A percentile compares a stretch with the other conserved stretches of the same genome.
Conservation (phyloP, 2,888 invertebrate species). For the Amblyteles armatorius region DNA sequence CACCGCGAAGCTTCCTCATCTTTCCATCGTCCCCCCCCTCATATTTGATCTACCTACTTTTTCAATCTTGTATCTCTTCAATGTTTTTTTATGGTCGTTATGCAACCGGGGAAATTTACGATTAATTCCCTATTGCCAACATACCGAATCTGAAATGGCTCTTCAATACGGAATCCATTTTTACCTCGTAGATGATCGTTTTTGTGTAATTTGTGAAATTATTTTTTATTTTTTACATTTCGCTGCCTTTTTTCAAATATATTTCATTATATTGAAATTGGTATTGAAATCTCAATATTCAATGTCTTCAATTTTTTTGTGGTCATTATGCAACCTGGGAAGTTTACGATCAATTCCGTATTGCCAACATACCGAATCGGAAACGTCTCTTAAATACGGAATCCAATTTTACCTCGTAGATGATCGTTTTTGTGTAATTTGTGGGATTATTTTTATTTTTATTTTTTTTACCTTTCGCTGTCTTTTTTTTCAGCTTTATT, state of each 20-base stretch:
- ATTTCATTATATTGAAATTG: too few species aligned
- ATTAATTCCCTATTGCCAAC: too few species aligned
- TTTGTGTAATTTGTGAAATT: not conserved
- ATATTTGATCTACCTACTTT: not conserved
- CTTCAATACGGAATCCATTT: too few species aligned
- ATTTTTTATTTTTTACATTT: not conserved
- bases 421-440: constrained; percentile 6
- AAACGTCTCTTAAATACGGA: too few species aligned
- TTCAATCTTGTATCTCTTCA: not conserved
- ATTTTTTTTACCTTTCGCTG: not conserved
- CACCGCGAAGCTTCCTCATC: constrained; percentile 53
- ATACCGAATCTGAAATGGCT: too few species aligned
- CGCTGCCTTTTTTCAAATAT: not conserved
- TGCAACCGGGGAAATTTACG: too few species aligned
- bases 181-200: not conserved
- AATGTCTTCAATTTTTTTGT: not conserved
- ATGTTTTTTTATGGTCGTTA: not conserved
- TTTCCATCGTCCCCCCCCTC: constrained; percentile 16
- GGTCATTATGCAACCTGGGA: too few species aligned
- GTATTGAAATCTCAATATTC: too few species aligned
- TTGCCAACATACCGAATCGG: too few species aligned
- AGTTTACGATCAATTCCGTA: too few species aligned
- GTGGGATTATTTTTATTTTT: not conserved
- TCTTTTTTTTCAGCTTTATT: not conserved
- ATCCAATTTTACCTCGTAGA: too few species aligned